Percentiles rank a stretch among this genome's conserved stretches.
These are phyloP conservation scores for Nerophis lumbriciformis DNA, from an alignment of 2,113 vertebrate genomes.

Conservation along the genomic window DNA sequence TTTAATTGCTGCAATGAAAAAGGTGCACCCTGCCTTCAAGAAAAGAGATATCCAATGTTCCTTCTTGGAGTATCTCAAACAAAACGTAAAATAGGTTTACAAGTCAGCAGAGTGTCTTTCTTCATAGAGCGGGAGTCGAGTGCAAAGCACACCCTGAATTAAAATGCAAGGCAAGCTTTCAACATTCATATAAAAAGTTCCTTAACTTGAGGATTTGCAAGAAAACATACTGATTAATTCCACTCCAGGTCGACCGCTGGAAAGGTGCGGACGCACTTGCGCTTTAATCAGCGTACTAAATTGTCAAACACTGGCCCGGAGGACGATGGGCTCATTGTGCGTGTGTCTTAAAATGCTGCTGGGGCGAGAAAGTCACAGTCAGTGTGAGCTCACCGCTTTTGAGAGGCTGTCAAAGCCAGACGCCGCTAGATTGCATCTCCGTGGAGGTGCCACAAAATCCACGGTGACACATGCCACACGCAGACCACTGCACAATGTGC, in stretches of 20 bases:
- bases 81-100: not conserved
- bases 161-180: not conserved
- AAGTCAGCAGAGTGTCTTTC: not conserved
- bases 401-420: conserved; percentile 66
- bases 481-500: conserved; percentile 40
- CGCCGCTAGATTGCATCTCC: conserved; percentile 31
- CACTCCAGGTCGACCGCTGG: not conserved
- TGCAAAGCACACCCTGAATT: conserved; percentile 2
- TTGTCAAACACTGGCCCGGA: conserved; percentile 19
- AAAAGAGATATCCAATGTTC: not conserved
- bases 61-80: not conserved
- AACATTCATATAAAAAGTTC: not conserved
- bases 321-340: conserved; percentile 26
- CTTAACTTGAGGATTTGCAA: not conserved
- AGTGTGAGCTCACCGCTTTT: conserved; percentile 21
- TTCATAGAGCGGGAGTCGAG: not conserved
- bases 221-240: not conserved
- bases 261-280: not conserved
- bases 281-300: not conserved
- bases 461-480: conserved; percentile 64
- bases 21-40: not conserved
- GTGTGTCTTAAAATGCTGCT: conserved; percentile 55
- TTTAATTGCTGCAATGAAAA: not conserved
- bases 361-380: conserved; percentile 7
- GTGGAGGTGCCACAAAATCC: conserved; percentile 27